Base-by-base conservation (phyloP, 2,888 invertebrate genomes). In the Acleris emargana region DNA sequence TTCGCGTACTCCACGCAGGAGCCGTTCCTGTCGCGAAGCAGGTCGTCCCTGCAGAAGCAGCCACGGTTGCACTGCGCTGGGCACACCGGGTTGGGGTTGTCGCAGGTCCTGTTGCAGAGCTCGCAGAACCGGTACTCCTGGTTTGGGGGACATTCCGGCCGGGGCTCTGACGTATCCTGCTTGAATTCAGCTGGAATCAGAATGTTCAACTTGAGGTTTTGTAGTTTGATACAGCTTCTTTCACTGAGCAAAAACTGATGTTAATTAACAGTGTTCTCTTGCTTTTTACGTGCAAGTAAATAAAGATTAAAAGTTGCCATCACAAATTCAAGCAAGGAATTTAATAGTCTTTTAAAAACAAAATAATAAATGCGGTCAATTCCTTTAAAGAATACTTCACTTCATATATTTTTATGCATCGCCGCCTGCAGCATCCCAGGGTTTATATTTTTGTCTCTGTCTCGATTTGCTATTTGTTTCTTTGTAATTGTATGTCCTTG, bases 71-170 rank as follows among this genome's bases (percentile, higher is more conserved):
- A 89, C 68, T 88, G 87, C 0, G 88, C 88, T 0, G 88, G 86
- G 59, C 89, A 89, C 0, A 85, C 62, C 0, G 88, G 88, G 73
- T 84, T 80, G 0, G 86, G 88, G 47, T 80, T 78, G 32, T 82
- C 83, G 47, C 89, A 89, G 13, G 80, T 82, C 67, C 70, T 76
- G 69, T 78, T 78, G 68, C 89, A 89, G 0, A 82, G 75, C 68
- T 88, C 87, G 47, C 89, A 89, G 71, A 79, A 81, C 9, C 81
- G 71, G 76, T 87, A 89, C 73, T 87, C 89, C 38, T 88, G 83
- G 68, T 84, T 74, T 0, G 73, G 67, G 0, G 84, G 82, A 47
- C 89, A 88, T 3, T 61, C 54, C 5, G 73, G 58, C 0, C 84
- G 81, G 0, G 87, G 87, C n/a, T 88, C 87, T 0, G 83, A 72